These are phyloP conservation scores for Lasioglossum albipes DNA, from an alignment of 1,140 invertebrate species.

Conservation along the genomic window DNA sequence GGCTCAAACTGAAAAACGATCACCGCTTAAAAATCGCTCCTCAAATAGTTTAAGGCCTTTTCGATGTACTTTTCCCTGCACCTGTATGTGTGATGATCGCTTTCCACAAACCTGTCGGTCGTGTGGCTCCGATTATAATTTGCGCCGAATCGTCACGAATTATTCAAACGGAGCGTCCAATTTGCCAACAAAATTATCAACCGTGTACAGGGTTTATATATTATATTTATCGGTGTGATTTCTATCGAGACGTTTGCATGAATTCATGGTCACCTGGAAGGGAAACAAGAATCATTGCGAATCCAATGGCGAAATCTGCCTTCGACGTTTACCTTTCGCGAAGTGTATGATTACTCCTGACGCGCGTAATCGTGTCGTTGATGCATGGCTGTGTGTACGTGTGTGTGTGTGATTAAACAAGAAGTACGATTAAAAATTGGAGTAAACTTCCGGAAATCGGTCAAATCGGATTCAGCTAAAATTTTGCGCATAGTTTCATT, in stretches of 20 bases:
- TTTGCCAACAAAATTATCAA: background rate
- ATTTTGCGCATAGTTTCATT: too few relatives aligned
- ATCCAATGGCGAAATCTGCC: constrained; percentile 14
- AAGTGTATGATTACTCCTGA: constrained; percentile 5
- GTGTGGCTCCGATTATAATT: background rate
- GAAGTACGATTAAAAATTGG: too few relatives aligned
- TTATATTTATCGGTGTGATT: constrained; percentile 35
- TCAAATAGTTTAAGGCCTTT: background rate
- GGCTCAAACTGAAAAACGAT: constrained; percentile 1
- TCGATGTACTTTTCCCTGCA: constrained; percentile 12
- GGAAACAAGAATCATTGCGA: too few relatives aligned
- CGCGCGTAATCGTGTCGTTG: constrained; percentile 23
- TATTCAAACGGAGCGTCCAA: background rate
- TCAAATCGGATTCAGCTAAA: too few relatives aligned
- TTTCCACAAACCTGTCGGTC: constrained; percentile 9
- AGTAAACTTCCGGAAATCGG: too few relatives aligned
- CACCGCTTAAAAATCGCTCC: background rate
- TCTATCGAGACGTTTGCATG: background rate
- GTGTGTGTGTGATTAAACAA: too few relatives aligned
- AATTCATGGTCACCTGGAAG: background rate
- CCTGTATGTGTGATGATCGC: constrained; percentile 20
- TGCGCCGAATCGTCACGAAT: background rate
- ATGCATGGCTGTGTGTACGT: background rate
- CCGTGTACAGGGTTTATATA: constrained; percentile 8
- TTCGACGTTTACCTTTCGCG: constrained; percentile 22